Evolutionary conservation across 2,797 vertebrate species (phyloP), one percentile per base, ranked within the genome.

Genomic region (Macropus fuliginosus): DNA sequence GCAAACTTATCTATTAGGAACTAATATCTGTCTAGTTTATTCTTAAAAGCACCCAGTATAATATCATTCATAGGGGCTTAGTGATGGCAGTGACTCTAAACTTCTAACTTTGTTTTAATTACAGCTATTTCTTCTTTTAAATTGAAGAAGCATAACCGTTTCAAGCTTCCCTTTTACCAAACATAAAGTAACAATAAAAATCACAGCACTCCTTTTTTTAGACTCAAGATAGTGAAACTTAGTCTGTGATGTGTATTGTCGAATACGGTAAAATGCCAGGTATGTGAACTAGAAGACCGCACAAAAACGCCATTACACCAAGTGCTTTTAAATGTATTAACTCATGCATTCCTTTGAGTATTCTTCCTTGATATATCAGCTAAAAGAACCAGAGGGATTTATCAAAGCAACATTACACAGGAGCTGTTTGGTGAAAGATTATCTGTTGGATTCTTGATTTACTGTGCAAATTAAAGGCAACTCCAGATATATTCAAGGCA

Each of bases 271-370:
- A 97, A 98, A 95, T 96, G 89, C 31, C 57, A 92, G 81, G 91
- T 93, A 27, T 95, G 90, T 81, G 96, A 90, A 57, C 94, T 81
- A 96, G 95, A 93, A 95, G 95, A 95, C 12, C 29, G 14, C 74
- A 31, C 50, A 27, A 27, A 92, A 81, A 0, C 55, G 56, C 95
- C 97, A 92, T 98, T 97, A 96, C 97, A 96, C 95, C 97, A 94
- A 98, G 97, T 97, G 62, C 97, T 97, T 54, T 93, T 90, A 21
- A 91, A 46, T 93, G 34, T 31, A 34, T 40, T 55, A 4, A 46
- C 18, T 56, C 29, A 87, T 56, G 0, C 29, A 52, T 50, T 94
- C 54, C 8, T 95, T 87, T 97, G 90, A 59, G n/a, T 92, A 13
- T 11, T 29, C 46, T 96, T 55, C 90, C 74, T 40, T 16, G 57